phyloP scores from a whole-genome alignment of 2,888 invertebrate genomes.

The Trissolcus brochymenae region DNA sequence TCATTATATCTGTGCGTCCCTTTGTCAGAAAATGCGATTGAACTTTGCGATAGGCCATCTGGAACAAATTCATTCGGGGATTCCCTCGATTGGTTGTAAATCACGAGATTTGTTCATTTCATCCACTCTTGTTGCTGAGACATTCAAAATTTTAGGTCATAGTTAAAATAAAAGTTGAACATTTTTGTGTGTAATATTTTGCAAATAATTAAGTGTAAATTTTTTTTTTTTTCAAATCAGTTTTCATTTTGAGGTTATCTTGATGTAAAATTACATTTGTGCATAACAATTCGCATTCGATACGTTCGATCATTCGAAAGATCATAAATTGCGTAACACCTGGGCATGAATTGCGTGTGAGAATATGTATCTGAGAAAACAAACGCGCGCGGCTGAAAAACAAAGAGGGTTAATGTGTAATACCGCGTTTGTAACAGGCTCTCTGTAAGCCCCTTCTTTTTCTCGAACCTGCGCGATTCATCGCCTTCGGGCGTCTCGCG shows the following conservation, averaged over 20 bases:
- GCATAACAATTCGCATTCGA: conserved; percentile 13
- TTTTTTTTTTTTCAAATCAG: no score
- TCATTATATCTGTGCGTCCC: conserved; percentile 10
- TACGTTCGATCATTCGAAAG: conserved; percentile 11
- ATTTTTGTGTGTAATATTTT: no score
- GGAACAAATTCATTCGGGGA: conserved; percentile 32
- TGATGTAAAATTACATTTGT: not conserved
- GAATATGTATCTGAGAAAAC: conserved; percentile 35
- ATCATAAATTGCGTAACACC: conserved; percentile 20
- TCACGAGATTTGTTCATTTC: conserved; percentile 4
- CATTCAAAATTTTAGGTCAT: no score
- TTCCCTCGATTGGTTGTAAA: conserved; percentile 17
- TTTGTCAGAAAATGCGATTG: conserved; percentile 27
- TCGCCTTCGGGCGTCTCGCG: conserved; percentile 41
- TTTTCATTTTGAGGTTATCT: no score
- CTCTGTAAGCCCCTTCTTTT: conserved; percentile 16
- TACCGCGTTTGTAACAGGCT: conserved; percentile 14
- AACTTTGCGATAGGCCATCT: conserved; percentile 40
- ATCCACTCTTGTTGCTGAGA: no score
- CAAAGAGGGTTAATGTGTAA: conserved; percentile 33
- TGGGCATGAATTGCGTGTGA: conserved; percentile 26
- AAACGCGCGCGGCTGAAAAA: conserved; percentile 29
- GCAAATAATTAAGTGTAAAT: no score
- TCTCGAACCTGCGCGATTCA: conserved; percentile 35
- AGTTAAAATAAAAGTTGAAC: no score